Percentiles rank a stretch among this genome's conserved stretches.
Evolutionary conservation across 1,140 invertebrate genomes (phyloP).

Genomic region (Radopholus similis): DNA sequence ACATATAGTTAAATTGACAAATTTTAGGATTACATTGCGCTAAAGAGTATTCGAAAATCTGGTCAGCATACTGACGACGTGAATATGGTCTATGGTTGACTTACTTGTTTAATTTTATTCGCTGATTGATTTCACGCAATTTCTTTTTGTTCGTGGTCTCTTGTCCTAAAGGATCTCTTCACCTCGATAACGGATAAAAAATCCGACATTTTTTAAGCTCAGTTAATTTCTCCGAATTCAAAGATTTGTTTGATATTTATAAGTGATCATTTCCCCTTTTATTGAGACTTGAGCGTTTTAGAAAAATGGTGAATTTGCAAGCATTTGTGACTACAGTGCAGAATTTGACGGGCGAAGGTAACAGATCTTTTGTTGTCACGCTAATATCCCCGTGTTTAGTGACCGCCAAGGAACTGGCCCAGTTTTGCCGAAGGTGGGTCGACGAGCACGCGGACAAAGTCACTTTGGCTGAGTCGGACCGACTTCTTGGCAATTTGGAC

Average conservation of each 20-base stretch:
- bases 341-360: conserved; percentile 29
- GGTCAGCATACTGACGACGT: too few species aligned
- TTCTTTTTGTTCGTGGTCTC: neutral
- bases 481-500: neutral
- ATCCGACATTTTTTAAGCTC: too few species aligned
- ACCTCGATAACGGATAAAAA: too few species aligned
- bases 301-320: conserved; percentile 21
- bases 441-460: conserved; percentile 25
- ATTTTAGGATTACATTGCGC: neutral
- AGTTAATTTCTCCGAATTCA: too few species aligned
- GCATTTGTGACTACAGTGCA: conserved; percentile 17
- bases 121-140: neutral
- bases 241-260: neutral
- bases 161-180: too few species aligned
- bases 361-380: neutral
- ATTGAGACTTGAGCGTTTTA: neutral
- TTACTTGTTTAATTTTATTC: neutral
- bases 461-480: conserved; percentile 12
- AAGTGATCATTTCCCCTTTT: neutral
- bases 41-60: too few species aligned
- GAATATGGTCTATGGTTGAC: neutral
- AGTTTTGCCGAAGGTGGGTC: conserved; percentile 29
- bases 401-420: conserved; percentile 18
- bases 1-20: neutral
- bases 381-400: conserved; percentile 3